Base-by-base conservation (phyloP, 2,797 vertebrate genomes). In the Diceros bicornis region DNA sequence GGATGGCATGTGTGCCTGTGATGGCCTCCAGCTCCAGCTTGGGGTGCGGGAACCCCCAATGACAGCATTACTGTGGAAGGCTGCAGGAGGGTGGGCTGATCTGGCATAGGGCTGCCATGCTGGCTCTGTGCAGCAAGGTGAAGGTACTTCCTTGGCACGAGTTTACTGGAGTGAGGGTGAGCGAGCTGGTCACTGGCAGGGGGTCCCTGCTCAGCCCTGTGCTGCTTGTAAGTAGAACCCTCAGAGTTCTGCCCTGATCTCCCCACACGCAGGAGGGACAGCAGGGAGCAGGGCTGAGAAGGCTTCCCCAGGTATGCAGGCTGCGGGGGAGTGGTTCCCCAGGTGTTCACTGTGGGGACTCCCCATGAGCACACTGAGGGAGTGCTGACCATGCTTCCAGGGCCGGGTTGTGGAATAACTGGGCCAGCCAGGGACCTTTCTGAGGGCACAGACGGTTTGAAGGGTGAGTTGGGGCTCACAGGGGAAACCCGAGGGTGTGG, bases 321-420 rank as follows among this genome's bases (percentile, higher is more conserved):
- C 66, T 14, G 0, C 72, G 17, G 78, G 25, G 72, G 47, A 1
- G 4, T n/a, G 8, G 47, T 55, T 86, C 47, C 37, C 2, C 11
- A 21, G n/a, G 83, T 18, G 16, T 27, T 3, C 34, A 21, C 55
- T 23, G 4, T 11, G 72, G 32, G 64, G 16, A 2, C 5, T 16
- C 44, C 52, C 72, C 17, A 2, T 18, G 47, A 59, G 37, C 18
- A 20, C 32, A 9, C 32, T 23, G 23, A 62, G 16, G 27, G 10
- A 13, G n/a, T 9, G 25, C 62, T 77, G 34, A 64, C 32, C 16
- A 9, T 25, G 47, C 23, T 69, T 20, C 12, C n/a, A 57, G 37
- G 66, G 61, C n/a, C 1, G 1, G 20, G 41, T 4, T 17, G 8
- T 27, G 2, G 0, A 20, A 23, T 27, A 6, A 12, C 37, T 61